phyloP scores from a whole-genome alignment of 2,113 vertebrate genomes.

The Hystrix brachyura region DNA sequence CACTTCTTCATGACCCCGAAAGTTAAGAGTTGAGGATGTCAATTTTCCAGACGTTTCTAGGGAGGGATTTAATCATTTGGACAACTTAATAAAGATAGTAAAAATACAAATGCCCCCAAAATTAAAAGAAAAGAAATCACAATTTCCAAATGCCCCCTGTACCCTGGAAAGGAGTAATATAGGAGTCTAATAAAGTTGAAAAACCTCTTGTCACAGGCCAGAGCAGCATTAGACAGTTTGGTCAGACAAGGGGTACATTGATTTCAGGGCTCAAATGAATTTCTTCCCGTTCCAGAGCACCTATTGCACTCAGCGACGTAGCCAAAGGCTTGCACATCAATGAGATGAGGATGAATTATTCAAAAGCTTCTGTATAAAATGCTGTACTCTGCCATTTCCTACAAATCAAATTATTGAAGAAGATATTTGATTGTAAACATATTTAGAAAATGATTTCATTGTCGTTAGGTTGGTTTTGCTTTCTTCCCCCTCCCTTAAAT shows the following conservation, averaged over 20 bases:
- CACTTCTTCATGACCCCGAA: not conserved
- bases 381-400: slow-evolving; percentile 83
- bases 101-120: not conserved
- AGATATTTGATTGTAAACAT: slow-evolving; percentile 84
- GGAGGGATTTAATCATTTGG: not conserved
- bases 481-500: slow-evolving; percentile 70
- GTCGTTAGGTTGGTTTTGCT: slow-evolving; percentile 74
- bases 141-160: slow-evolving; percentile 1
- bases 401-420: slow-evolving; percentile 84
- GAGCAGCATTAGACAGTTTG: slow-evolving; percentile 43
- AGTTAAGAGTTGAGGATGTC: not conserved
- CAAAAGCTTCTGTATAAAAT: slow-evolving; percentile 82
- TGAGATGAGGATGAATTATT: slow-evolving; percentile 83
- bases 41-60: slow-evolving; percentile 43
- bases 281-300: slow-evolving; percentile 68
- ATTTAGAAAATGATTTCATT: slow-evolving; percentile 84
- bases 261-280: slow-evolving; percentile 76
- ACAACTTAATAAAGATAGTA: not conserved
- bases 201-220: not conserved
- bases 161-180: not conserved
- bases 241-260: slow-evolving; percentile 54
- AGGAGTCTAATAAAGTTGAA: slow-evolving; percentile 41
- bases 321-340: slow-evolving; percentile 77
- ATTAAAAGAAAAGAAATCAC: slow-evolving; percentile 36
- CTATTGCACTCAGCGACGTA: slow-evolving; percentile 74